These are phyloP conservation scores for Pheosia gnoma DNA, from an alignment of 2,888 invertebrate species.

Conservation along the genomic window DNA sequence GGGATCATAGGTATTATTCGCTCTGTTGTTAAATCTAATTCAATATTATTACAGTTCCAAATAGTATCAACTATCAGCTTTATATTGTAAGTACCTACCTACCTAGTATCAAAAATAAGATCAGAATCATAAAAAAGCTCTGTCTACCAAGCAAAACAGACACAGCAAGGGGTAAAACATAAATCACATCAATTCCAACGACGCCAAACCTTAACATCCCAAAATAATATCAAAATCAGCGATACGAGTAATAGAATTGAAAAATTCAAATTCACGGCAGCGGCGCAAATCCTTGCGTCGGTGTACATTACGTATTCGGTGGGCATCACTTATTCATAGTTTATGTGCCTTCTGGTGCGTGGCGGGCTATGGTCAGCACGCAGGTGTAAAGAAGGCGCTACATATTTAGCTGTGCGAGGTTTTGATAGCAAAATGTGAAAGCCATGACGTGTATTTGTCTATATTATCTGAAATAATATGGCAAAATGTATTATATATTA, in stretches of 20 bases:
- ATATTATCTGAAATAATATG: too few relatives aligned
- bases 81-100: too few relatives aligned
- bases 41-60: too few relatives aligned
- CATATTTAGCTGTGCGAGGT: constrained; percentile 29
- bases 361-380: constrained; percentile 37
- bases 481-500: too few relatives aligned
- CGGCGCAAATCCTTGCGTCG: constrained; percentile 42
- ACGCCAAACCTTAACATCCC: constrained; percentile 6
- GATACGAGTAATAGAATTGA: constrained; percentile 38
- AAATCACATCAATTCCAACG: constrained; percentile 11
- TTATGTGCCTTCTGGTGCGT: constrained; percentile 39
- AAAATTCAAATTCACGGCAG: constrained; percentile 44
- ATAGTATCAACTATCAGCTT: too few relatives aligned
- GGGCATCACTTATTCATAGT: constrained; percentile 53
- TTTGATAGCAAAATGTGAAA: constrained; percentile 9
- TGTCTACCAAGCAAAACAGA: neutral
- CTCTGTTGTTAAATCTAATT: too few relatives aligned
- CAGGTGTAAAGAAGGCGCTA: constrained; percentile 23
- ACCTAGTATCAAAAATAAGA: too few relatives aligned
- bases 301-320: constrained; percentile 48
- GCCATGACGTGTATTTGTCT: too few relatives aligned
- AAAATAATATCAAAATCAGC: constrained; percentile 10
- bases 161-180: neutral
- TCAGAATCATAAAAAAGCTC: too few relatives aligned
- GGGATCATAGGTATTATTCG: too few relatives aligned